Evolutionary conservation across 2,797 vertebrate species (phyloP), one percentile per base, ranked within the genome.

Genomic region (Melanotaenia trifasciata): DNA sequence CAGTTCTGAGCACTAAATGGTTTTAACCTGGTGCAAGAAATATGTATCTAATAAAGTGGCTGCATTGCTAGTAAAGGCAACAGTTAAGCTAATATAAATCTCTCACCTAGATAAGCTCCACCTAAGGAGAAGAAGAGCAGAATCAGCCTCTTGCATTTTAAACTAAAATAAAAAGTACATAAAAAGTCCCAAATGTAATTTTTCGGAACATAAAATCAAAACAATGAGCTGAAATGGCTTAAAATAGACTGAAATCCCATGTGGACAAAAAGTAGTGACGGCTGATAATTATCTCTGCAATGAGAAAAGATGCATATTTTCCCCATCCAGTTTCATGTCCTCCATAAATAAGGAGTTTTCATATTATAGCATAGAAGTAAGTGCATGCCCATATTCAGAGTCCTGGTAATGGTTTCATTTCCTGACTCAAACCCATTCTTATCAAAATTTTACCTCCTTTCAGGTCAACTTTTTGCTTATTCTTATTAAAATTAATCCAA

Each of bases 391-490:
- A 50, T n/a, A 10, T n/a, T 50, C n/a, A 50, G n/a, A 1, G 5
- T n/a, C n/a, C 8, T 11, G n/a, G 20, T 50, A 22, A 22, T 22
- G 47, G 7, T 11, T 50, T 22, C 2, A n/a, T 8, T 47, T 47
- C 43, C 43, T 8, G 30, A 30, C 30, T 30, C 30, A 30, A 30
- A 30, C 30, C 30, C 5, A 4, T 5, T 45, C 4, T 14, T 12
- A 40, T 16, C 36, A 38, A 38, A 67, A 72, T 75, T 72, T 72
- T 74, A 22, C 38, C 56, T 28, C 56, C 8, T 71, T 82, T 81
- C 57, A 79, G 53, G 54, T 83, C 82, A 62, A 38, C 68, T 76
- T 72, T 74, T 78, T 77, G 68, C 28, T 16, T 59, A 26, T n/a
- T 43, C 53, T 47, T 8, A 65, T 58, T 22, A 0, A 32, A 66